Base-by-base conservation (phyloP, 1,140 invertebrate species). In the Neodiprion virginianus region DNA sequence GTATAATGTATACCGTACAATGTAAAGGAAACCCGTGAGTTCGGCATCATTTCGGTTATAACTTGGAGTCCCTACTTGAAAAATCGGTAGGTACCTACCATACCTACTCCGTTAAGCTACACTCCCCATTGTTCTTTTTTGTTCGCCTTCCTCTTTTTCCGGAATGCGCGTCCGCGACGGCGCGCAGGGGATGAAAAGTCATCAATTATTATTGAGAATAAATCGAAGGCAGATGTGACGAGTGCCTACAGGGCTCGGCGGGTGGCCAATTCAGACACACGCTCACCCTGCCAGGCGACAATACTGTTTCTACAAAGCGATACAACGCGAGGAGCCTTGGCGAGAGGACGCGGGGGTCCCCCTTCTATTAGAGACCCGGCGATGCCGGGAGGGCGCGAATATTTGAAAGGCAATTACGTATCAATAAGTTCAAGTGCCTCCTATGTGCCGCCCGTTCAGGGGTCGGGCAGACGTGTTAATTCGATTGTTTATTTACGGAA, bases 151-250 rank as follows among this genome's bases (percentile, higher is more conserved):
- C n/a, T 61, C 53, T 61, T 61, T 61, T 61, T 61, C 53, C 11
- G 53, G 11, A 61, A 61, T 61, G 53, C 53, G 53, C 4, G 11
- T 61, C 11, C 53, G 53, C 53, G 53, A 61, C 11, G 53, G 1
- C n/a, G 53, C 53, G 50, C 53, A 68, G 65, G 76, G 74, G 77
- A 72, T 72, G 79, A 79, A 77, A 74, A 85, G 83, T 86, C 86
- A 88, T 88, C 85, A 85, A 87, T 88, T 87, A 86, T 80, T 78
- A 87, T 87, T 82, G 84, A 76, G 84, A 86, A 86, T 86, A 84
- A 87, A 86, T 87, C 83, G 84, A 83, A 85, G 81, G 86, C 87
- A 88, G 86, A 88, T 88, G 87, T 82, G 81, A 81, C 79, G 84
- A 82, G 79, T 81, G 78, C 81, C 81, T 77, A 81, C 76, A 76